phyloP scores from a whole-genome alignment of 2,888 invertebrate genomes.

The Heliconius aoede region DNA sequence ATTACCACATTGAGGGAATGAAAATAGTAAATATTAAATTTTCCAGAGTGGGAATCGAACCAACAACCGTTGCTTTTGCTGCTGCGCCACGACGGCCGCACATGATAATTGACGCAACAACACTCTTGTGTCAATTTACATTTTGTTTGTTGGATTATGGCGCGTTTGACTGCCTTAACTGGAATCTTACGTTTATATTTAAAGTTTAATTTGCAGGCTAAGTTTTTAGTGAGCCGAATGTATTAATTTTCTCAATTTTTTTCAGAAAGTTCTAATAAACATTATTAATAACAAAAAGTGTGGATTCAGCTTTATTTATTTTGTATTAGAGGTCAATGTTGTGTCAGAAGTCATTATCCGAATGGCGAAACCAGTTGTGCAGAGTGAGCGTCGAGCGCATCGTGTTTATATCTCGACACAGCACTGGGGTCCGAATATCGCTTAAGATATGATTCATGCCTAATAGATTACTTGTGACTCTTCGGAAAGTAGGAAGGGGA shows the following conservation, averaged over 20 bases:
- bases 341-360: conserved; percentile 49
- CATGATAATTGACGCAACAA: too few species aligned
- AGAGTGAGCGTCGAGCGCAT: conserved; percentile 32
- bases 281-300: background rate
- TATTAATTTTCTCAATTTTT: too few species aligned
- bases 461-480: background rate
- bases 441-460: conserved; percentile 15
- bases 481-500: too few species aligned
- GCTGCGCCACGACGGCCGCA: background rate
- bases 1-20: too few species aligned
- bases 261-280: background rate
- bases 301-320: conserved; percentile 32
- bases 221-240: background rate
- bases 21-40: background rate
- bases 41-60: background rate
- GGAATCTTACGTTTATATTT: background rate
- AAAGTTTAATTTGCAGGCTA: background rate
- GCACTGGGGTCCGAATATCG: conserved; percentile 4
- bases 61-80: background rate
- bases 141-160: too few species aligned
- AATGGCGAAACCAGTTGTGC: conserved; percentile 42
- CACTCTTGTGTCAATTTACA: too few species aligned
- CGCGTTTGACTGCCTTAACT: too few species aligned
- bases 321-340: conserved; percentile 47
- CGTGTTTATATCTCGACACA: conserved; percentile 26